Conservation (phyloP, 2,888 invertebrate genomes). For the Acheta domesticus region DNA sequence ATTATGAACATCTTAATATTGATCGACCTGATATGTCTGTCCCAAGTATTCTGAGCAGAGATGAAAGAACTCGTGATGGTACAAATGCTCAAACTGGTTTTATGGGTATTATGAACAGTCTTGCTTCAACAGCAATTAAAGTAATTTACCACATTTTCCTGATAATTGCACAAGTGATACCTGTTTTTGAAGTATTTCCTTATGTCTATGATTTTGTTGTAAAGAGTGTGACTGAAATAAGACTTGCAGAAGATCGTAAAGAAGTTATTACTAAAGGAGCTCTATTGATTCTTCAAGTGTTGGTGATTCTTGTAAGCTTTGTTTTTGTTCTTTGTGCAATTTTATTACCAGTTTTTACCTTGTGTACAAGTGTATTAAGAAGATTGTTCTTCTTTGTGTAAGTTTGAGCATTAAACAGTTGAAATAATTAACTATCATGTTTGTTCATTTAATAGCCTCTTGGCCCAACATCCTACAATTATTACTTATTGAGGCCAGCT, state of each 20-base stretch:
- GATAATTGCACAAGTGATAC: background rate
- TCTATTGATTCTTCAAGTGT: background rate
- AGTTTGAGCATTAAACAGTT: background rate
- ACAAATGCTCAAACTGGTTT: too few relatives aligned
- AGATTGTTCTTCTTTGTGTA: conserved; percentile 3
- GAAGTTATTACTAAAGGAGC: background rate
- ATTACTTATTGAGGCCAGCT: background rate
- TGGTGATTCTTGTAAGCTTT: background rate
- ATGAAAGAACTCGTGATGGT: too few relatives aligned
- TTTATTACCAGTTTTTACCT: background rate
- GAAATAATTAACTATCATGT: too few relatives aligned
- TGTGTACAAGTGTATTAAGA: background rate
- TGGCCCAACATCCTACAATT: background rate
- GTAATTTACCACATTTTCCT: background rate
- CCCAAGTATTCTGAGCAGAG: too few relatives aligned
- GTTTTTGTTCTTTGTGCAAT: background rate
- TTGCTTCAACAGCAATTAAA: background rate
- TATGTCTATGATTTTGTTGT: background rate
- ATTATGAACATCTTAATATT: too few relatives aligned
- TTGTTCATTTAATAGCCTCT: too few relatives aligned
- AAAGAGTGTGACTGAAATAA: background rate
- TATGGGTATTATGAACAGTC: background rate
- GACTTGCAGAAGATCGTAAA: background rate
- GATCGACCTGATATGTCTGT: too few relatives aligned
- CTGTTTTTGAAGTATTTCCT: background rate